Evolutionary conservation across 2,113 vertebrate species (phyloP).

Genomic region (Herpailurus yagouaroundi): DNA sequence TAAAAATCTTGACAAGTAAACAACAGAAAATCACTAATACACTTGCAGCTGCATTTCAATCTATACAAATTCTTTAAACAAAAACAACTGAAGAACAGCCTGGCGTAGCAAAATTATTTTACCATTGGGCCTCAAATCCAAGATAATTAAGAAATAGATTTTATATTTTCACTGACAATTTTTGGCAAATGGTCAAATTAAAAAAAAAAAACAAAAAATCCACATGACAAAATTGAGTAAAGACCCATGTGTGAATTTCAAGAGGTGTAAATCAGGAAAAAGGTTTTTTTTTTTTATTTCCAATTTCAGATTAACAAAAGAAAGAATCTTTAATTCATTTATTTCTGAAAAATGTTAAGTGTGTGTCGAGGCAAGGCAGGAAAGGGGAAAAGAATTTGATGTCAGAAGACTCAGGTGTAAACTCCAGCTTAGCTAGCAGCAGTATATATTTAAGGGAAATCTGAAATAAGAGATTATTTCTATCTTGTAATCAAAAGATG

Average conservation of each 20-base stretch:
- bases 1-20: constrained; percentile 86
- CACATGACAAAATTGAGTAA: constrained; percentile 14
- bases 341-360: constrained; percentile 52
- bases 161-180: constrained; percentile 17
- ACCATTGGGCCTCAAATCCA: constrained; percentile 68
- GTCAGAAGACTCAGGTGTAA: background rate
- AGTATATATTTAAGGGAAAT: background rate
- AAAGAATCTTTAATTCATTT: background rate
- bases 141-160: constrained; percentile 66
- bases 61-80: constrained; percentile 85
- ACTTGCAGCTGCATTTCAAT: constrained; percentile 85
- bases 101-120: constrained; percentile 72
- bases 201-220: background rate
- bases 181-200: background rate
- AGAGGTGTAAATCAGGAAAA: background rate
- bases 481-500: background rate
- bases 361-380: accelerated
- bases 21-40: constrained; percentile 85
- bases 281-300: background rate
- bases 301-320: background rate
- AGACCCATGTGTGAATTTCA: background rate
- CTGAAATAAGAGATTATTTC: background rate
- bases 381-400: background rate
- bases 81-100: constrained; percentile 81
- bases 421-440: background rate